These are phyloP conservation scores for Pogoniulus pusillus DNA, from an alignment of 2,797 vertebrate genomes.

Conservation along the genomic window DNA sequence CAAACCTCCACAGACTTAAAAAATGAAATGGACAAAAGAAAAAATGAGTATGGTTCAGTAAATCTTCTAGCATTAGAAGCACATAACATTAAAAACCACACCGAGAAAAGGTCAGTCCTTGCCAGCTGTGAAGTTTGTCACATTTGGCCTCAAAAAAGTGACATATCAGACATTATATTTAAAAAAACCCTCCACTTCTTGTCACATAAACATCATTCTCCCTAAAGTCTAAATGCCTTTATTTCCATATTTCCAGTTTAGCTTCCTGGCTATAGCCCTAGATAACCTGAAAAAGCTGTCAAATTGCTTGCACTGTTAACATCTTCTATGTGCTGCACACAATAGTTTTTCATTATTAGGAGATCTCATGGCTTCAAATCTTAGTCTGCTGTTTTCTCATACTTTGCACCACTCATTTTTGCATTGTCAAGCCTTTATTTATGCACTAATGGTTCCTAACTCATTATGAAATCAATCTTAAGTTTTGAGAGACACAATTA, in stretches of 20 bases:
- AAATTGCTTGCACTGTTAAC: neutral
- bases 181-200: slow-evolving; percentile 17
- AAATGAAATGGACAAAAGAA: slow-evolving; percentile 1
- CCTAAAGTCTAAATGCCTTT: slow-evolving; percentile 9
- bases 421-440: neutral
- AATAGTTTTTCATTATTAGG: slow-evolving; percentile 22
- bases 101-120: slow-evolving; percentile 25
- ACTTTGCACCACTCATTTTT: neutral
- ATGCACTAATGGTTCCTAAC: neutral
- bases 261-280: neutral
- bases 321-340: slow-evolving; percentile 5
- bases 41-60: neutral
- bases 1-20: neutral
- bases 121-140: neutral
- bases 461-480: neutral
- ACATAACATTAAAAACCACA: neutral
- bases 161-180: neutral
- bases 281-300: neutral
- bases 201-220: slow-evolving; percentile 4
- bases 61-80: neutral
- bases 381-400: neutral
- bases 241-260: slow-evolving; percentile 47
- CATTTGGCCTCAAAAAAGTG: neutral
- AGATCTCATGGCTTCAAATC: neutral
- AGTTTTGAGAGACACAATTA: neutral